Evolutionary conservation across 2,797 vertebrate species (phyloP), one percentile per base, ranked within the genome.

Genomic region (Platyrinchus mystaceus): DNA sequence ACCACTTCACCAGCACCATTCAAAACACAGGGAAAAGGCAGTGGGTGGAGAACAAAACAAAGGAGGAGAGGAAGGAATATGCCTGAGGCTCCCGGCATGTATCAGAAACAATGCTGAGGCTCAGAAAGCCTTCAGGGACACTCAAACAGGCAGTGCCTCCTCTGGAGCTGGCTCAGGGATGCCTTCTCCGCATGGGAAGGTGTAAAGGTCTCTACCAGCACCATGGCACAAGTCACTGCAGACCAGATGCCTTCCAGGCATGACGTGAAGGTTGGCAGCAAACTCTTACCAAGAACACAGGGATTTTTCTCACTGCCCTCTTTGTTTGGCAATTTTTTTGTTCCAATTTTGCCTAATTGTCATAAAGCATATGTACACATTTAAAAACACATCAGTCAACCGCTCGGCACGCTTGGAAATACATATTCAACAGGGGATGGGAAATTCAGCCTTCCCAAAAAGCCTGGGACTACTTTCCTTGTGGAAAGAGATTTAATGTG

Each of bases 301-400:
- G 67, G 47, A 79, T 90, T 89, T 90, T 90, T 63, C 53, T 84
- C 44, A 3, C 67, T 89, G 70, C 49, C 81, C 78, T 93, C 56
- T 67, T 81, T 62, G 59, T 66, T 41, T 84, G 86, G 79, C 43
- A 87, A 64, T 16, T 36, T 70, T 82, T 86, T 36, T 68, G 71
- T 55, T 66, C 83, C 34, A 41, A 22, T 75, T 69, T 49, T 71
- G 21, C 60, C 58, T 89, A 76, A 76, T 89, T 93, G 76, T 66
- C 18, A 1, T 36, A 59, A 89, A 92, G 46, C 77, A 63, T 68
- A 89, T 78, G 79, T 32, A 41, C 60, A 67, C 23, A 62, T 59
- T 91, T 81, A 92, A 83, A 95, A 94, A 86, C 79, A 89, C 22
- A 66, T 81, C 91, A 78, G 59, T 94, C 89, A 89, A 64, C 30